phyloP scores from a whole-genome alignment of 2,797 vertebrate genomes.

The Ctenosaura bakeri region DNA sequence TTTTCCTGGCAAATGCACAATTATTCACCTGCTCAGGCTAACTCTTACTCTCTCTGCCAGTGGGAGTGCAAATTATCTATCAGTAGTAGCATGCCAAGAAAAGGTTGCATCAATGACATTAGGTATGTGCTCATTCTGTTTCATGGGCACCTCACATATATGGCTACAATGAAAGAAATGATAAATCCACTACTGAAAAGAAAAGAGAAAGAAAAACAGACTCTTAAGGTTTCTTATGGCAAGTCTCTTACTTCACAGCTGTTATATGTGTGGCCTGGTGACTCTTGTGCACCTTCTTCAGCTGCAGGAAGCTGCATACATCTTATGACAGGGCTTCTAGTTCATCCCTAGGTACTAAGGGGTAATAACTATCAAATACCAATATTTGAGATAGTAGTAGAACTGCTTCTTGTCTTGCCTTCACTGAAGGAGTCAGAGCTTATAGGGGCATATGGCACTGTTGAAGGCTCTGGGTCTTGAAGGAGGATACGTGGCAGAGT shows the following conservation, averaged over 20 bases:
- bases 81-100: background rate
- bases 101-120: background rate
- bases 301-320: background rate
- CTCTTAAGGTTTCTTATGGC: background rate
- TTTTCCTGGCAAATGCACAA: background rate
- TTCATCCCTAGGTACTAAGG: background rate
- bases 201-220: background rate
- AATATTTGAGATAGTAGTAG: background rate
- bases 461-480: too few relatives aligned
- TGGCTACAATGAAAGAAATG: background rate
- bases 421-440: too few relatives aligned
- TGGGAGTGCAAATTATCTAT: background rate
- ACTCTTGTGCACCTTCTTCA: background rate
- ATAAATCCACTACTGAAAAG: background rate
- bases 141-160: too few relatives aligned
- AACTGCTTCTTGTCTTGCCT: background rate
- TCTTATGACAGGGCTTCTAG: background rate
- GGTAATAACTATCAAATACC: too few relatives aligned
- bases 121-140: background rate
- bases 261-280: background rate
- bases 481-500: too few relatives aligned
- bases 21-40: too few relatives aligned
- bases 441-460: too few relatives aligned
- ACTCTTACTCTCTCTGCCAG: background rate
- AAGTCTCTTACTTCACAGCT: background rate